These are phyloP conservation scores for Rattus norvegicus DNA, from an alignment of 2,113 vertebrate species.

Conservation along the genomic window GRCr8 NC_086029.1:75297001-75297500, in stretches of 20 bases:
- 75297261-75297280: conserved; percentile 48
- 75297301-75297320: neutral
- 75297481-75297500: neutral
- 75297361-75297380: neutral
- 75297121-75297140: conserved; percentile 55
- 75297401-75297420: neutral
- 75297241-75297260: conserved; percentile 2
- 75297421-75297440: neutral
- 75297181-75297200: conserved; percentile 30
- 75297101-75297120: conserved; percentile 53
- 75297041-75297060: conserved; percentile 40
- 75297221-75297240: neutral
- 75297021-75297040: conserved; percentile 3
- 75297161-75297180: conserved; percentile 57
- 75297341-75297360: too few species aligned
- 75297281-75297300: neutral
- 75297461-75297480: neutral
- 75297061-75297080: conserved; percentile 51
- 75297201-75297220: conserved; percentile 32
- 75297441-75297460: fast-evolving
- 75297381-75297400: too few species aligned
- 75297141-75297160: conserved; percentile 55
- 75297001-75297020: neutral
- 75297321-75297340: neutral
- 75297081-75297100: conserved; percentile 12